Evolutionary conservation across 37 sponge, comb jelly and placozoan species (phyloP), one percentile per base, ranked within the genome.

Genomic region (Cladorhizidae sp.): DNA sequence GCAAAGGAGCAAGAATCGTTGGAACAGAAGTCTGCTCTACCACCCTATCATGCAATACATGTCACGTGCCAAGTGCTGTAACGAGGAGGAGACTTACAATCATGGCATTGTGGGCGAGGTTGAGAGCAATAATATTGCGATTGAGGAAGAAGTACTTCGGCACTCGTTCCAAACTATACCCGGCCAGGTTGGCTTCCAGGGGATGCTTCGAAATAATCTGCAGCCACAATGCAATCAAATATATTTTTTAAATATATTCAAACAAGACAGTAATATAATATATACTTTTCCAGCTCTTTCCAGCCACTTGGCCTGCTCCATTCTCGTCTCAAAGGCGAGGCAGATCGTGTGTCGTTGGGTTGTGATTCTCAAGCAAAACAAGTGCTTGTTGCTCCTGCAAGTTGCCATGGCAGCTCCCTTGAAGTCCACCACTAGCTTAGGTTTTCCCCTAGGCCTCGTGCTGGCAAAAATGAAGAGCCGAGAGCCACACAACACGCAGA

Each of bases 61-160:
- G n/a, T n/a, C n/a, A n/a, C n/a, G n/a, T n/a, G n/a, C n/a, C n/a
- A n/a, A n/a, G n/a, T n/a, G n/a, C n/a, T n/a, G n/a, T n/a, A n/a
- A 52, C 54, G 15, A 18, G 15, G 22, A 8, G 17, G 62, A 6
- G 37, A 9, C 76, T 57, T 51, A 89, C 88, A 8, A 76, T 37
- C 89, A 95, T 87, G 72, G 67, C 87, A 70, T 95, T 95, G 59
- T 85, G 77, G 0, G 85, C 74, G 31, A 95, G 81, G 73, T 92
- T 90, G 36, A 95, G 67, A 18, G 87, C 86, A 23, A 79, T 72
- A 2, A 95, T 76, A 42, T 92, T 72, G 12, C 74, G 70, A 71
- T 92, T 87, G 42, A 89, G 78, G 71, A 95, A 95, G 77, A 85
- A 85, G 70, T 85, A 85, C 33, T 92, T 85, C 3, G 96, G 96